phyloP scores from a whole-genome alignment of 2,797 vertebrate species.

The Periophthalmus magnuspinnatus region DNA sequence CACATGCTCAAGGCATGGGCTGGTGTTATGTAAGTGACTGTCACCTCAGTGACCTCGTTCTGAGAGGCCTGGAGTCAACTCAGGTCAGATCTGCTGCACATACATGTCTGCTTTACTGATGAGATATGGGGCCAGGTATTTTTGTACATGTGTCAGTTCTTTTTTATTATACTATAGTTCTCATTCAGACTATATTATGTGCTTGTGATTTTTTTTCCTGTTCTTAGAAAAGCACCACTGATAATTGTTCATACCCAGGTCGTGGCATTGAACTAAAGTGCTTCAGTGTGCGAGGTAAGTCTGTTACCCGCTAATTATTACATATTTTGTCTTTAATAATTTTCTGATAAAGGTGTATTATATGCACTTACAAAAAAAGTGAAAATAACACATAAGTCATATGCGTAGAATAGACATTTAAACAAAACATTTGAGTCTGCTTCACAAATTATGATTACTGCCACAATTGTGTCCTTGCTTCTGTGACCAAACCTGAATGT shows the following conservation, averaged over 20 bases:
- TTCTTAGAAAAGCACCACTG: neutral
- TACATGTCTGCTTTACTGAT: neutral
- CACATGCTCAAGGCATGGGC: neutral
- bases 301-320: neutral
- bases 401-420: neutral
- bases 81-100: conserved; percentile 1
- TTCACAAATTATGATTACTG: neutral
- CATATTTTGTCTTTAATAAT: neutral
- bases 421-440: neutral
- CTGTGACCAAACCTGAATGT: neutral
- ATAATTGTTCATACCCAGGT: neutral
- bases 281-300: neutral
- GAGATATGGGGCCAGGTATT: neutral
- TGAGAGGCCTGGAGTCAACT: conserved; percentile 7
- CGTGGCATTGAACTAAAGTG: neutral
- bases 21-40: neutral
- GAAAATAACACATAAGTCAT: too few species aligned
- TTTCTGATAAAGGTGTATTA: neutral
- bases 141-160: too few species aligned
- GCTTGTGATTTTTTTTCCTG: neutral
- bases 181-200: neutral
- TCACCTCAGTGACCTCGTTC: conserved; percentile 7
- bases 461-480: neutral
- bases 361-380: too few species aligned
- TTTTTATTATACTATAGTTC: too few species aligned